Evolutionary conservation across 2,888 invertebrate species (phyloP).

Genomic region (Bimastos eiseni): DNA sequence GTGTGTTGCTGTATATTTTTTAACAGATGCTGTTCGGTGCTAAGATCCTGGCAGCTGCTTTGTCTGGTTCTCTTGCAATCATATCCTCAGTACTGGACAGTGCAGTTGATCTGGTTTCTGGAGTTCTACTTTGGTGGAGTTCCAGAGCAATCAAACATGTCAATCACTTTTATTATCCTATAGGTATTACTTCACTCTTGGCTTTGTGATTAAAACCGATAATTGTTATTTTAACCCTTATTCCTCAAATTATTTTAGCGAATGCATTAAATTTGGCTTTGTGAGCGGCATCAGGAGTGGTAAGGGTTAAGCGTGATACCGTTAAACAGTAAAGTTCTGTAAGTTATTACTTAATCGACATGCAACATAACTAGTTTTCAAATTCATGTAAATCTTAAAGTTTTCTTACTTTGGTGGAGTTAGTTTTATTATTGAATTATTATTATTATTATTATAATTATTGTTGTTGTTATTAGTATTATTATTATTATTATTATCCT

Average conservation of each 20-base stretch:
- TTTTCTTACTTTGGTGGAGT: not conserved
- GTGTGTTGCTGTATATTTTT: not conserved
- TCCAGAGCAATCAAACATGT: slow-evolving; percentile 58
- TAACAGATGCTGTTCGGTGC: slow-evolving; percentile 57
- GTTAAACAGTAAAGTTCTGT: not conserved
- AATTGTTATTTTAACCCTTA: too few relatives aligned
- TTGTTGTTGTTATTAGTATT: not conserved
- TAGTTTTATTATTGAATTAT: slow-evolving; percentile 3
- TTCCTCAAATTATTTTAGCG: too few relatives aligned
- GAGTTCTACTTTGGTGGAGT: slow-evolving; percentile 61
- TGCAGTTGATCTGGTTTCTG: slow-evolving; percentile 63
- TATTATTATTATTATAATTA: slow-evolving; percentile 21
- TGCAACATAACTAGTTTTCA: not conserved
- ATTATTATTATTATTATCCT: slow-evolving; percentile 36
- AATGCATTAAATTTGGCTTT: too few relatives aligned
- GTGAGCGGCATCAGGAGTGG: too few relatives aligned
- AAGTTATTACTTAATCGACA: not conserved
- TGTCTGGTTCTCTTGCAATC: slow-evolving; percentile 64
- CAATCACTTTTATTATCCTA: slow-evolving; percentile 33
- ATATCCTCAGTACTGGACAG: slow-evolving; percentile 65
- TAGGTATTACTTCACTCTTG: slow-evolving; percentile 29
- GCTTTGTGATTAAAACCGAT: not conserved
- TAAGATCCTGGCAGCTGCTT: slow-evolving; percentile 60
- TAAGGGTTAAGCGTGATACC: not conserved
- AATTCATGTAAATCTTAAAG: not conserved